Base-by-base conservation (phyloP, 1,140 invertebrate genomes). In the Ceratitis capitata region DNA sequence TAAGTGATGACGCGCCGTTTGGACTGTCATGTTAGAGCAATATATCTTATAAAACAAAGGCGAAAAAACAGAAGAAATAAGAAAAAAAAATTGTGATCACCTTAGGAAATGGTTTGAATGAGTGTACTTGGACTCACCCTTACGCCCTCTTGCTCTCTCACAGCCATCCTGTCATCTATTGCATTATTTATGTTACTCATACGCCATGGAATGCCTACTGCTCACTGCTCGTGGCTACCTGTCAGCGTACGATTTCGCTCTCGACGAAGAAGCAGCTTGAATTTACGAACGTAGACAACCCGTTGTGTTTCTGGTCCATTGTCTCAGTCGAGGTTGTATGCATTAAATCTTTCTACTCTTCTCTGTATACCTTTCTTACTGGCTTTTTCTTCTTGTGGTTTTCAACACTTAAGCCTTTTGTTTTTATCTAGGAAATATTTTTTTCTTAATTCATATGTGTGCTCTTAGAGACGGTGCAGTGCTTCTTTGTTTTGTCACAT, bases 131-230 rank as follows among this genome's bases (percentile, higher is more conserved):
- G 23, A 45, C 23, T 78, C 32, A 23, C n/a, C 6, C 19, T 45
- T n/a, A 39, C 42, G 45, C n/a, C 14, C 58, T 29, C 26, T 26
- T 12, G 29, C 32, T 78, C 39, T 35, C 69, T 45, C n/a, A 23
- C 23, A n/a, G 42, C 14, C 39, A 45, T 19, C 14, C 69, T 39
- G 19, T 78, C n/a, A 39, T 45, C 69, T 78, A 78, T 78, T 78
- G 69, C 42, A 78, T 78, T 78, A 78, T 78, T 78, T 78, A 78
- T 78, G 39, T 78, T 78, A 32, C 69, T 39, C 69, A 78, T 78
- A 78, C 69, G 69, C 69, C 69, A 78, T 78, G 69, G 32, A 35
- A 26, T 45, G 39, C 39, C 14, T 29, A 32, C 47, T n/a, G n/a
- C n/a, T n/a, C n/a, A n/a, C n/a, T n/a, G n/a, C n/a, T n/a, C n/a